Percentiles rank a stretch among this genome's conserved stretches.
Evolutionary conservation across 2,113 vertebrate genomes (phyloP).

Genomic region (Eurystomus gularis): DNA sequence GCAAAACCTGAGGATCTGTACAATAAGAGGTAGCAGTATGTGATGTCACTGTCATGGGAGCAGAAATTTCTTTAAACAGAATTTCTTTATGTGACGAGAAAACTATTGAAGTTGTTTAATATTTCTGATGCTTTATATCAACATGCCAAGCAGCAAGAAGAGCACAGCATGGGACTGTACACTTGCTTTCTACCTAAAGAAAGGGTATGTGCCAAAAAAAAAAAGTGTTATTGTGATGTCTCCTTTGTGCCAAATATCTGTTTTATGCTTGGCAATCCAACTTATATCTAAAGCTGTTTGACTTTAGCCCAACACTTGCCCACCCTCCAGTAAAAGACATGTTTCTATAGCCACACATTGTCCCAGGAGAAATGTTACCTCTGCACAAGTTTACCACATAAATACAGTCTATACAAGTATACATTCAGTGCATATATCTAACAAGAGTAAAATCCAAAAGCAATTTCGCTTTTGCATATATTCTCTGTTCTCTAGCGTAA

Average conservation of each 20-base stretch:
- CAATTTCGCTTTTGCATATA: neutral
- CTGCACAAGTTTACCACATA: neutral
- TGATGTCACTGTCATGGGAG: neutral
- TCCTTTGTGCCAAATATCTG: neutral
- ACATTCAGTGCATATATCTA: neutral
- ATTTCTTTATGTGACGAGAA: neutral
- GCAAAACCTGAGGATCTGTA: neutral
- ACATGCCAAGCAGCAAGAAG: neutral
- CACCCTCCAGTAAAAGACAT: neutral
- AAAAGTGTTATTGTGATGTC: neutral
- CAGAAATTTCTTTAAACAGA: neutral
- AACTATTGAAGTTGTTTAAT: neutral
- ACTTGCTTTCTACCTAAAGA: neutral
- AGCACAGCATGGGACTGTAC: neutral
- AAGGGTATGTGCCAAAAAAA: neutral
- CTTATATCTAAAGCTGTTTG: neutral
- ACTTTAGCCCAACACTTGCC: neutral
- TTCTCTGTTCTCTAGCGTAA: neutral
- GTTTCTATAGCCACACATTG: neutral
- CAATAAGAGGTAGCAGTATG: neutral
- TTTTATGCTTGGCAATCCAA: neutral
- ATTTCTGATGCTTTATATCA: neutral
- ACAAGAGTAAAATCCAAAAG: neutral
- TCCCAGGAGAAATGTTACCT: neutral
- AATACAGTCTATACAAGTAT: neutral